Percentiles rank a stretch among this genome's conserved stretches.
Conservation (phyloP, 2,797 vertebrate species). For the Gymnothorax javanicus region DNA sequence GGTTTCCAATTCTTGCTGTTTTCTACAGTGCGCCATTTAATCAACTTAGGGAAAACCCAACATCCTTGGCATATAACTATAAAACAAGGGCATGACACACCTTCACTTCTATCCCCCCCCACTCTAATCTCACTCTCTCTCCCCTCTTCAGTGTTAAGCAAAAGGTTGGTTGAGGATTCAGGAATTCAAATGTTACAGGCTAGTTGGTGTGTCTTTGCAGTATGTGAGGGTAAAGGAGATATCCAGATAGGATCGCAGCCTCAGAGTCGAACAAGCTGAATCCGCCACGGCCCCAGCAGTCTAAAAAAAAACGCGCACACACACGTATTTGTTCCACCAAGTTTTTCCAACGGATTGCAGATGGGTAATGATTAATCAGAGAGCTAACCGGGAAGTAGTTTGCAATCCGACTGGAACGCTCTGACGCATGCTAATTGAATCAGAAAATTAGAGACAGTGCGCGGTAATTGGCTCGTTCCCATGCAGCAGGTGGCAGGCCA, state of each 20-base stretch:
- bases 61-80: background rate
- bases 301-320: constrained; percentile 72
- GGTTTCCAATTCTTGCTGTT: background rate
- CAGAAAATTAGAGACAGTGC: constrained; percentile 99
- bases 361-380: constrained; percentile 99
- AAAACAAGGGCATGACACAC: background rate
- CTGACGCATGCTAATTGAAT: constrained; percentile 99
- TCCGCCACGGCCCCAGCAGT: constrained; percentile 83
- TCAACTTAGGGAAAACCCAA: background rate
- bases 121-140: background rate
- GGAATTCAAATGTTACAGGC: background rate
- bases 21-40: background rate
- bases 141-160: background rate
- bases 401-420: constrained; percentile 99
- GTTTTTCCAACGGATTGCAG: constrained; percentile 90
- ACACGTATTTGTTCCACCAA: constrained; percentile 96
- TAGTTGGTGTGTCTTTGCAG: background rate
- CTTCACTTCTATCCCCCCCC: background rate
- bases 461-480: constrained; percentile 96
- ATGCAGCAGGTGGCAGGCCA: constrained; percentile 99
- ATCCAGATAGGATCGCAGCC: constrained; percentile 81
- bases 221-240: background rate
- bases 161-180: background rate
- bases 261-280: constrained; percentile 80
- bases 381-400: constrained; percentile 99